Base-by-base conservation (phyloP, 2,888 invertebrate genomes). In the Eupithecia abbreviata region DNA sequence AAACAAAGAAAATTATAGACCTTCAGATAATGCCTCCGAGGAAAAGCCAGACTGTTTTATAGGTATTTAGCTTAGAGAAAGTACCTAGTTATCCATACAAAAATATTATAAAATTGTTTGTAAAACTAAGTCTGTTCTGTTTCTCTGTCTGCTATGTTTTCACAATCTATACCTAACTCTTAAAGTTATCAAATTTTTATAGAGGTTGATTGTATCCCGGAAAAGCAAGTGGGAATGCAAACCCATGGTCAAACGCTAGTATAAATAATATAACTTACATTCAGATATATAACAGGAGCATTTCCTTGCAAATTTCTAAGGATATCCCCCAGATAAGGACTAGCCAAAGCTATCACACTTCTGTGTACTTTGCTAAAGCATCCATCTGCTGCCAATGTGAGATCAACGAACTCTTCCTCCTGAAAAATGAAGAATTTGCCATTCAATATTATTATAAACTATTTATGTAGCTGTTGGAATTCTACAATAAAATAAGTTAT, bases 351-450 rank as follows among this genome's bases (percentile, higher is more conserved):
- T 70, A 94, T 82, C 71, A 94, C 77, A 81, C 88, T 90, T 82
- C 90, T 89, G 80, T 94, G 94, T 3, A 92, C 94, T 84, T 92
- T 91, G 0, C 93, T 90, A n/a, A 90, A 79, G 79, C 90, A 84
- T 9, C 92, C 93, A 69, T 90, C 93, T 30, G 91, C 92, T 58
- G 92, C 94, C 73, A 94, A 79, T n/a, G 94, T 94, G 87, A 94
- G 88, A 79, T 94, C 94, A n/a, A 93, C 93, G 83, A 94, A 93
- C 80, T 94, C 93, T 77, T 91, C 90, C 80, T 85, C 87, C 93
- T 94, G 9, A 62, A 62, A 58, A 62, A 62, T 12, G 0, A 58
- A 18, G 30, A 62, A 15, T 51, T 10, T 3, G 0, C 58, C 18
- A 1, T 7, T 58, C 9, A 58, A 3, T 65, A 42, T 13, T 58